These are phyloP conservation scores for Drosophila neutralis DNA, from an alignment of 2,888 invertebrate genomes.

Conservation along the genomic window DNA sequence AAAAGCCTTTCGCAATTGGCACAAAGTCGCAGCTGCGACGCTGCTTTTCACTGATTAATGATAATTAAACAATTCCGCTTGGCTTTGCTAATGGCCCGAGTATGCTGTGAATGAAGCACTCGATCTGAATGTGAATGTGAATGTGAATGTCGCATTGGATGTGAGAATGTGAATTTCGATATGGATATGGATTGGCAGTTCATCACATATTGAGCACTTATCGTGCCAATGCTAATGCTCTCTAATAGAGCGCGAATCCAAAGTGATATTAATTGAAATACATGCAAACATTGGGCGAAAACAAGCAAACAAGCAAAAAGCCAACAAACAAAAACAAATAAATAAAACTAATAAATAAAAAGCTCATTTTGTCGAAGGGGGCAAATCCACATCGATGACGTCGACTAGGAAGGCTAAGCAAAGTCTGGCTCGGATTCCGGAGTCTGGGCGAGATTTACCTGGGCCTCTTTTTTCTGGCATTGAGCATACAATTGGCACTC, in stretches of 20 bases:
- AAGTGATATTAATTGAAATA: slow-evolving; percentile 71
- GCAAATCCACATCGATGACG: slow-evolving; percentile 35
- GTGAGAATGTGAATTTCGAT: slow-evolving; percentile 1
- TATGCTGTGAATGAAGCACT: slow-evolving; percentile 41
- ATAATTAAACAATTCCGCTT: slow-evolving; percentile 61
- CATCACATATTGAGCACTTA: slow-evolving; percentile 60
- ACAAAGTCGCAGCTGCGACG: slow-evolving; percentile 21
- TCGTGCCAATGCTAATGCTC: slow-evolving; percentile 62
- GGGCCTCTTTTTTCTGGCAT: background rate
- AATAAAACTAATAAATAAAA: slow-evolving; percentile 18
- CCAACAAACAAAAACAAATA: slow-evolving; percentile 2
- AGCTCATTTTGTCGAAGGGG: slow-evolving; percentile 21
- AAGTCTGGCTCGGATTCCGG: slow-evolving; percentile 50
- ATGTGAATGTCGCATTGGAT: background rate
- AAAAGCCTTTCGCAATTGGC: slow-evolving; percentile 49
- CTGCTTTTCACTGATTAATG: slow-evolving; percentile 54
- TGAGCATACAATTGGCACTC: slow-evolving; percentile 40
- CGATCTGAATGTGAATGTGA: background rate
- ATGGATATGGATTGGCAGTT: slow-evolving; percentile 32
- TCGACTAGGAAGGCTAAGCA: slow-evolving; percentile 52
- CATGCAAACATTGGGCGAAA: slow-evolving; percentile 53
- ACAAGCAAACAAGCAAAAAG: slow-evolving; percentile 7
- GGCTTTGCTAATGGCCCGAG: slow-evolving; percentile 35
- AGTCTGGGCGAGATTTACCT: slow-evolving; percentile 31
- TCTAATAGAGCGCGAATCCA: slow-evolving; percentile 60